phyloP scores from a whole-genome alignment of 2,888 invertebrate species.

The Cremastinae sp. region DNA sequence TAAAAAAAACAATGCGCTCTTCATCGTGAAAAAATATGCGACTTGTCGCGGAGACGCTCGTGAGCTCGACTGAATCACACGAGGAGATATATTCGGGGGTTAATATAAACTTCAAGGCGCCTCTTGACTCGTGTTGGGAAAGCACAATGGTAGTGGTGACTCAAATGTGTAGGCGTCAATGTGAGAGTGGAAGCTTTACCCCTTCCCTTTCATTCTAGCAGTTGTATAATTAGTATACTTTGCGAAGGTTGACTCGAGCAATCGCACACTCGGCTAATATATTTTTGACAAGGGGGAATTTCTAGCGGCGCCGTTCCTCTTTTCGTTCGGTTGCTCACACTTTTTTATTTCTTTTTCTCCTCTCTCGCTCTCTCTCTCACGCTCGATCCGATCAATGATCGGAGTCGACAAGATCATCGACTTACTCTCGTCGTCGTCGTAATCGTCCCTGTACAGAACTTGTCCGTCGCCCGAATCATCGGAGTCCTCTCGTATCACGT shows the following conservation, averaged over 20 bases:
- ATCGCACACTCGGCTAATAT: conserved; percentile 43
- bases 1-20: conserved; percentile 19
- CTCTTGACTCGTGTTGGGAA: conserved; percentile 56
- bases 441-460: conserved; percentile 88
- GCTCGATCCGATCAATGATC: background rate
- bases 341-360: background rate
- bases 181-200: conserved; percentile 26
- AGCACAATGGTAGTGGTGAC: conserved; percentile 59
- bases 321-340: background rate
- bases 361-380: background rate
- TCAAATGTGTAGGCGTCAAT: conserved; percentile 61
- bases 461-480: conserved; percentile 83
- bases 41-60: conserved; percentile 61
- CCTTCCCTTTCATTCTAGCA: conserved; percentile 16
- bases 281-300: conserved; percentile 18
- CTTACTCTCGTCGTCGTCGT: conserved; percentile 84
- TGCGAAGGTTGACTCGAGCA: conserved; percentile 72
- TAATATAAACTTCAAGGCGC: conserved; percentile 77
- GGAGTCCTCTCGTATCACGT: conserved; percentile 85
- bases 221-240: conserved; percentile 76
- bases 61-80: conserved; percentile 68
- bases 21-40: conserved; percentile 33
- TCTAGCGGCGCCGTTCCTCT: conserved; percentile 1
- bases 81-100: conserved; percentile 74
- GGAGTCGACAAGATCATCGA: conserved; percentile 5